These are phyloP conservation scores for Oxyura jamaicensis DNA, from an alignment of 2,113 vertebrate species.

Conservation along the genomic window DNA sequence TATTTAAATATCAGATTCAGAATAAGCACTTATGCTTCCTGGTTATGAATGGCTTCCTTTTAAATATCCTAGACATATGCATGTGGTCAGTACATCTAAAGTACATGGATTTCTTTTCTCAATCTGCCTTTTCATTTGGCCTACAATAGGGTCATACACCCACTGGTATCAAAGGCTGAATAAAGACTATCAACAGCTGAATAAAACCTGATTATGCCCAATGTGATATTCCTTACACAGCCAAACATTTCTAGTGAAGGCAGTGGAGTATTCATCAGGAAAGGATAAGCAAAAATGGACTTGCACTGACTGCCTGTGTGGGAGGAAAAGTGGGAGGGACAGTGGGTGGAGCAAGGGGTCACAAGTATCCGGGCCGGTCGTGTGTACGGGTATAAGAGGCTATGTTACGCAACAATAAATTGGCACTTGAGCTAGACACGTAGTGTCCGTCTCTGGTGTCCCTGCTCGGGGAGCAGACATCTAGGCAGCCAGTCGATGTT, in stretches of 20 bases:
- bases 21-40: constrained; percentile 1
- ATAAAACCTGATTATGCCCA: constrained; percentile 1
- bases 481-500: too few relatives aligned
- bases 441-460: too few relatives aligned
- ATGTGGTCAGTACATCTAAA: not conserved
- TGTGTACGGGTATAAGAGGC: too few relatives aligned
- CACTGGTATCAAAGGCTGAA: not conserved
- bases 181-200: not conserved
- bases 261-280: not conserved
- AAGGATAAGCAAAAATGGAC: not conserved
- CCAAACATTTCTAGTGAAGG: not conserved
- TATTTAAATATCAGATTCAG: constrained; percentile 50
- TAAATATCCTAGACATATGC: not conserved
- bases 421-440: too few relatives aligned
- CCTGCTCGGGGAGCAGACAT: too few relatives aligned
- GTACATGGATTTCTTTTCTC: not conserved
- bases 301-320: not conserved
- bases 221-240: not conserved
- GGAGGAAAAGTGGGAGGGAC: too few relatives aligned
- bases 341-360: too few relatives aligned
- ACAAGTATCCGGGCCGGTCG: too few relatives aligned
- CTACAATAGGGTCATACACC: not conserved
- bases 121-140: not conserved
- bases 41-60: constrained; percentile 48
- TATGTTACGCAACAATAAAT: too few relatives aligned